Percentiles rank a stretch among this genome's conserved stretches.
Evolutionary conservation across 2,888 invertebrate genomes (phyloP).

Genomic region (Agrypnus murinus): DNA sequence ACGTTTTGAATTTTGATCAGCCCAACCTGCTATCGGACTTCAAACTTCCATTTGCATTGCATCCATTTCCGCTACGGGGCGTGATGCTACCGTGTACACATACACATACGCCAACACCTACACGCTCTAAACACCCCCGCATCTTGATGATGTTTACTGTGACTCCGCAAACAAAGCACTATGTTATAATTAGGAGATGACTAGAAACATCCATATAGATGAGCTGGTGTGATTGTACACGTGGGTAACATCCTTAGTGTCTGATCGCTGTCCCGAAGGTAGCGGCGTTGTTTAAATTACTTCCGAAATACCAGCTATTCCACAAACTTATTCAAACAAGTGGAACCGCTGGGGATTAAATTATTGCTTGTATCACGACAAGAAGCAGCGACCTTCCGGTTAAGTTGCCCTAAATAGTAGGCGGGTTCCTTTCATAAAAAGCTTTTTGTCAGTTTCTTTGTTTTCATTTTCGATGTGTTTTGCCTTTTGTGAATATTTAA

Average conservation of each 20-base stretch:
- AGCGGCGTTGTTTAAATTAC: conserved; percentile 1
- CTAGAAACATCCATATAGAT: conserved; percentile 34
- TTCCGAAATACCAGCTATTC: not conserved
- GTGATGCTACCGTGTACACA: conserved; percentile 40
- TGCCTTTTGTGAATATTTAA: too few species aligned
- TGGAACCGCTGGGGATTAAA: not conserved
- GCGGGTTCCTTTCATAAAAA: too few species aligned
- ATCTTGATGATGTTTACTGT: conserved; percentile 41
- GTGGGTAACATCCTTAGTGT: conserved; percentile 21
- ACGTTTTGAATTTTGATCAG: conserved; percentile 51
- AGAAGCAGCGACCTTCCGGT: too few species aligned
- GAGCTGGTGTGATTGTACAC: conserved; percentile 26
- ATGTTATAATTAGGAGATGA: conserved; percentile 47
- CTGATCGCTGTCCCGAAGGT: conserved; percentile 8
- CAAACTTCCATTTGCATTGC: conserved; percentile 54
- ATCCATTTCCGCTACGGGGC: conserved; percentile 55
- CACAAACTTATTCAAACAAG: not conserved
- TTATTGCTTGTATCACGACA: too few species aligned
- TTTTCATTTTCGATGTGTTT: too few species aligned
- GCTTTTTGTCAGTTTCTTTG: too few species aligned
- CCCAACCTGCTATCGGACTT: conserved; percentile 51
- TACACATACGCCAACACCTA: too few species aligned
- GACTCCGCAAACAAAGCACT: conserved; percentile 41
- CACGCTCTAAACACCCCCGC: conserved; percentile 46
- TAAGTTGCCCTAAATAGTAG: too few species aligned